Evolutionary conservation across 1,140 invertebrate species (phyloP).

Genomic region (Sminthurides bifidus): DNA sequence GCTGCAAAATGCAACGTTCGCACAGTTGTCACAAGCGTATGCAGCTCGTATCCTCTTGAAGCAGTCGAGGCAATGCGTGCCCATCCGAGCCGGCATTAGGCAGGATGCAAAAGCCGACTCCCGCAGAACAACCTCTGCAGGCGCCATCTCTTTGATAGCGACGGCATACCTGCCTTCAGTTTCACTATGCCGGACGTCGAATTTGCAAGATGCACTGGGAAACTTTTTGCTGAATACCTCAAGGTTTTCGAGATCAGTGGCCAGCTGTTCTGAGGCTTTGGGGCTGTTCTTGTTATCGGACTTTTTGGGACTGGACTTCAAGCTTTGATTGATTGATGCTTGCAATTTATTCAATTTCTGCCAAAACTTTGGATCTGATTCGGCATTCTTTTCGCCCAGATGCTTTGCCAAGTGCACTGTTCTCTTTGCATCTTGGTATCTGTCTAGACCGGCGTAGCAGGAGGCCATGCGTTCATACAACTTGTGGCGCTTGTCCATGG

Average conservation of each 20-base stretch:
- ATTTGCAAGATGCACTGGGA: constrained; percentile 44
- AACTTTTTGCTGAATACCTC: no score
- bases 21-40: constrained; percentile 64
- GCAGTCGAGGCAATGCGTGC: constrained; percentile 71
- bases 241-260: no score
- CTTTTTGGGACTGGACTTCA: background rate
- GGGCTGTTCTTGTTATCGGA: constrained; percentile 35
- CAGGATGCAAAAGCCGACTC: constrained; percentile 63
- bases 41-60: constrained; percentile 50
- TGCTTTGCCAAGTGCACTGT: constrained; percentile 23
- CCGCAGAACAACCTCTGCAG: constrained; percentile 51
- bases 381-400: constrained; percentile 14
- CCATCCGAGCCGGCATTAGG: constrained; percentile 56
- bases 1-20: constrained; percentile 67
- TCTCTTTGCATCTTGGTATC: constrained; percentile 23
- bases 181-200: constrained; percentile 41
- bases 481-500: constrained; percentile 42
- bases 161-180: constrained; percentile 48
- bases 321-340: background rate
- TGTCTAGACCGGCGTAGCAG: constrained; percentile 29
- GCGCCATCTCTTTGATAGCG: constrained; percentile 48
- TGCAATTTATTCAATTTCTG: background rate
- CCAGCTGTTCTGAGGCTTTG: no score
- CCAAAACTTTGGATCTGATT: background rate
- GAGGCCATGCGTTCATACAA: constrained; percentile 30